These are phyloP conservation scores for Percopsis omiscomaycus DNA, from an alignment of 2,797 vertebrate species.

Conservation along the genomic window DNA sequence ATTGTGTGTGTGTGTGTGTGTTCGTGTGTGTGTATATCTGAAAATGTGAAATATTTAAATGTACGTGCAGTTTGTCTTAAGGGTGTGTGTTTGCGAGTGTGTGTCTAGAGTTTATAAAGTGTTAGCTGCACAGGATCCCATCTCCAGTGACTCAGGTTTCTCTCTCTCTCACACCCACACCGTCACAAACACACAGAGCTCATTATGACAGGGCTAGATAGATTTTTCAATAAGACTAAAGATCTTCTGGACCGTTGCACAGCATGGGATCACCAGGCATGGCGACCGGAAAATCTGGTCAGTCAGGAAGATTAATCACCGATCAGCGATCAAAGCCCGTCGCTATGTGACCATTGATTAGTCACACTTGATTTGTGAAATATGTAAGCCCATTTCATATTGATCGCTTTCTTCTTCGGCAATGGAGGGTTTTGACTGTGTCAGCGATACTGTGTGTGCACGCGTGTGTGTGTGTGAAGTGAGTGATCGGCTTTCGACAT, in stretches of 20 bases:
- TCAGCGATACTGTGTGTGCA: conserved; percentile 53
- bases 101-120: neutral
- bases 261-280: neutral
- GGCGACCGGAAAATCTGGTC: neutral
- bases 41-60: neutral
- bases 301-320: conserved; percentile 6
- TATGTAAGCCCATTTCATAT: conserved; percentile 52
- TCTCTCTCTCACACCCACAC: too few species aligned
- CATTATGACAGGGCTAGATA: conserved; percentile 9
- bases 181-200: neutral
- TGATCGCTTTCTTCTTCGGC: conserved; percentile 23
- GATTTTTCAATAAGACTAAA: conserved; percentile 8
- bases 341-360: conserved; percentile 6
- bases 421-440: conserved; percentile 38
- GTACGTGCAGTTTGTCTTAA: too few species aligned
- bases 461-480: conserved; percentile 48
- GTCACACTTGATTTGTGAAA: conserved; percentile 43
- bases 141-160: neutral
- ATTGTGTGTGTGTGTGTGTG: conserved; percentile 24
- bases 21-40: conserved; percentile 32
- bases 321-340: neutral
- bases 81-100: neutral
- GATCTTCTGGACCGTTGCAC: neutral
- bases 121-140: too few species aligned
- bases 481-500: conserved; percentile 65